Percentiles rank a stretch among this genome's conserved stretches.
phyloP scores from a whole-genome alignment of 2,113 vertebrate species.

The Limanda limanda region DNA sequence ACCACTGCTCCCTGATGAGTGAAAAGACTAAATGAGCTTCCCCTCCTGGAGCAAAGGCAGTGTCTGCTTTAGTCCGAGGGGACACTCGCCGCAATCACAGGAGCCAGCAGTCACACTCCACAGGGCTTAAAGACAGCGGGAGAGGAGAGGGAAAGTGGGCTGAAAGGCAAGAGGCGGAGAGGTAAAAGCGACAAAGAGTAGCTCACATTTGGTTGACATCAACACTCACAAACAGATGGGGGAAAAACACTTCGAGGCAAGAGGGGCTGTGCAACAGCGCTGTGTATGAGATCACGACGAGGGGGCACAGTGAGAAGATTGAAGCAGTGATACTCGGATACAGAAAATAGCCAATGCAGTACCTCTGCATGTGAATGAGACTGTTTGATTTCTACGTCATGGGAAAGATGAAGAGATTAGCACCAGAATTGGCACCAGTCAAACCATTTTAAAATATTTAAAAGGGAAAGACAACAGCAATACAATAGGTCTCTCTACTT shows the following conservation, averaged over 20 bases:
- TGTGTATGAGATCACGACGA: conserved; percentile 42
- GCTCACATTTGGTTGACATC: conserved; percentile 31
- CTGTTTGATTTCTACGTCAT: not conserved
- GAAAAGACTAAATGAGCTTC: conserved; percentile 70
- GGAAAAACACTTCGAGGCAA: conserved; percentile 56
- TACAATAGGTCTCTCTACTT: not conserved
- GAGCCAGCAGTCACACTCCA: conserved; percentile 50
- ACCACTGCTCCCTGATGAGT: conserved; percentile 55
- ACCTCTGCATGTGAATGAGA: not conserved
- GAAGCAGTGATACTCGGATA: conserved; percentile 30
- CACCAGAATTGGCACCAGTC: not conserved
- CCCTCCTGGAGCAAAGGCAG: conserved; percentile 59
- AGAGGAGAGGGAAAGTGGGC: conserved; percentile 41
- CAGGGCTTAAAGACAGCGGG: conserved; percentile 48
- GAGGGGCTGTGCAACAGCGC: conserved; percentile 16
- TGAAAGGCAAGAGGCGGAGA: conserved; percentile 43
- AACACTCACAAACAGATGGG: conserved; percentile 60
- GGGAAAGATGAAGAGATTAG: not conserved
- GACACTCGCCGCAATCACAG: conserved; percentile 64
- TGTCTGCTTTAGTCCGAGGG: conserved; percentile 63
- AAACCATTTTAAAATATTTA: conserved; percentile 10
- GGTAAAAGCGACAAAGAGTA: conserved; percentile 31
- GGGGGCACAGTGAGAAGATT: conserved; percentile 38
- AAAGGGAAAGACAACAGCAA: conserved; percentile 20
- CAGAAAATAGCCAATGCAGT: conserved; percentile 7